Conservation (phyloP, 2,888 invertebrate species). For the Coenonympha arcania region DNA sequence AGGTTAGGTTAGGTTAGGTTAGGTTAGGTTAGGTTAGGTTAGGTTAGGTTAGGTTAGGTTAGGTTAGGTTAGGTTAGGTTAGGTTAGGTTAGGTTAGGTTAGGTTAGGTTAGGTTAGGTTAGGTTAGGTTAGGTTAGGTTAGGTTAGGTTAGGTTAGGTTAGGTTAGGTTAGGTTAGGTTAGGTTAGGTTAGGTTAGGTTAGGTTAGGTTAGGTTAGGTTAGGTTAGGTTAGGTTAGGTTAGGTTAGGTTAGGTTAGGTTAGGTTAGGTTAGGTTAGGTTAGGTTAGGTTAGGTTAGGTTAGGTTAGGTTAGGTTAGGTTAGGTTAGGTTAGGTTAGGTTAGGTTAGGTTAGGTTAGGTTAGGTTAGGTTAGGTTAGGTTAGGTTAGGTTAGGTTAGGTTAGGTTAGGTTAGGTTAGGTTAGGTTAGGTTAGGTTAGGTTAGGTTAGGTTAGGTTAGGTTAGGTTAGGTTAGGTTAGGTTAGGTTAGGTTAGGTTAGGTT, state of each 20-base stretch:
- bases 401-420: conserved; percentile 26
- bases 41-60: too few species aligned
- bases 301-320: conserved; percentile 25
- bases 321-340: conserved; percentile 27
- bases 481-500: conserved; percentile 20
- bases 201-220: too few species aligned
- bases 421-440: conserved; percentile 23
- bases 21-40: too few species aligned
- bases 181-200: too few species aligned
- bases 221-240: conserved; percentile 22
- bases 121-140: too few species aligned
- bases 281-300: conserved; percentile 20
- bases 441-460: conserved; percentile 23
- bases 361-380: conserved; percentile 28
- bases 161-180: too few species aligned
- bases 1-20: too few species aligned
- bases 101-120: too few species aligned
- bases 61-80: too few species aligned
- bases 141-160: too few species aligned
- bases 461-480: conserved; percentile 20
- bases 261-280: conserved; percentile 24
- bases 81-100: too few species aligned
- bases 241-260: conserved; percentile 23
- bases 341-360: conserved; percentile 27
- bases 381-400: conserved; percentile 27